Conservation (phyloP, 2,113 vertebrate genomes). For the Trogon melanurus region DNA sequence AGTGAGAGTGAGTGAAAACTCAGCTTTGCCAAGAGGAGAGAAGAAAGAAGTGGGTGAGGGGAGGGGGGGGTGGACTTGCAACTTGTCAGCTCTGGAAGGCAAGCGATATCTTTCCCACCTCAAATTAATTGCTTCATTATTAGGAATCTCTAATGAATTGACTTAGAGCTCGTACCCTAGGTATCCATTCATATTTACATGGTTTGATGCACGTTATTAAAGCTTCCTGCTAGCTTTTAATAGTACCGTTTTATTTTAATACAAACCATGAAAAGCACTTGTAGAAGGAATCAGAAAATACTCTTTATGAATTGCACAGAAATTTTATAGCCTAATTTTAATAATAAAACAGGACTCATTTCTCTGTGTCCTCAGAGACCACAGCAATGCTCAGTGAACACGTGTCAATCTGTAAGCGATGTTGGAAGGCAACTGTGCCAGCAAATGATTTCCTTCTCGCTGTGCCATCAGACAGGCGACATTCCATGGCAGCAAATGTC, state of each 20-base stretch:
- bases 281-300: not conserved
- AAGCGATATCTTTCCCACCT: not conserved
- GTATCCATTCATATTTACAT: not conserved
- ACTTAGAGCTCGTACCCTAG: slow-evolving; percentile 1
- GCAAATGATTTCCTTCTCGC: not conserved
- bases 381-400: not conserved
- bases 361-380: not conserved
- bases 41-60: not conserved
- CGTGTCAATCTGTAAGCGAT: not conserved
- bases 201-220: not conserved
- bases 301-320: not conserved
- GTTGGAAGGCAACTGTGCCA: not conserved
- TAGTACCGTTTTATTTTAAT: not conserved
- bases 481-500: not conserved
- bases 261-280: not conserved
- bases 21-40: not conserved
- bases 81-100: not conserved
- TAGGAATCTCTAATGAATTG: slow-evolving; percentile 11
- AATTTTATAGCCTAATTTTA: not conserved
- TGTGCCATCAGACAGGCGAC: not conserved
- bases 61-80: not conserved
- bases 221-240: not conserved
- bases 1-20: not conserved
- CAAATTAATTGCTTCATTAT: slow-evolving; percentile 43
- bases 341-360: not conserved